A percentile compares a stretch with the other conserved stretches of the same genome.
phyloP scores from a whole-genome alignment of 2,797 vertebrate genomes.

The Natrix natrix region DNA sequence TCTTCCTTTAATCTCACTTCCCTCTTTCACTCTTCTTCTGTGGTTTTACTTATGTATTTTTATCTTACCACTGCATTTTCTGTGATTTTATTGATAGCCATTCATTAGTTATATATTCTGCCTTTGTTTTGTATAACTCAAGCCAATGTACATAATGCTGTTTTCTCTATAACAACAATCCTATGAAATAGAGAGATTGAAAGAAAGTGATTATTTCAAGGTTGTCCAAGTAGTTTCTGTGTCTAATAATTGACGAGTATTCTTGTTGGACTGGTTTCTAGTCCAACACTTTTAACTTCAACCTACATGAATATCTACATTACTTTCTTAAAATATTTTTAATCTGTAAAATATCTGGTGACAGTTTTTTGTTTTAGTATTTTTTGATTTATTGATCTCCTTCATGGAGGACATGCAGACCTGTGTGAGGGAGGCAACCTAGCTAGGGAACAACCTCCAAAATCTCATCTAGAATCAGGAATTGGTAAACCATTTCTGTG shows the following conservation, averaged over 20 bases:
- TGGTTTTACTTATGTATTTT: background rate
- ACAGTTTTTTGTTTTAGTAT: background rate
- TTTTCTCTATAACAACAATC: background rate
- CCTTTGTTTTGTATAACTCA: background rate
- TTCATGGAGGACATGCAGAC: background rate
- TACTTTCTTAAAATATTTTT: background rate
- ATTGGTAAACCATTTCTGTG: background rate
- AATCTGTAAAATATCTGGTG: background rate
- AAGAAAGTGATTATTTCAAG: background rate
- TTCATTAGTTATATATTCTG: background rate
- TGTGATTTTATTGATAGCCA: background rate
- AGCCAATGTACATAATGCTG: background rate
- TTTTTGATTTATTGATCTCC: background rate
- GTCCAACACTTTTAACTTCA: background rate
- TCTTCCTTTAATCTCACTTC: background rate
- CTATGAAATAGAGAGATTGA: background rate
- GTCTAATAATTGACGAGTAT: background rate
- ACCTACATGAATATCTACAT: background rate
- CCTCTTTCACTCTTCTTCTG: background rate
- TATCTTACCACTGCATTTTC: background rate
- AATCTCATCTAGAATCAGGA: background rate
- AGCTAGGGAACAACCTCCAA: background rate
- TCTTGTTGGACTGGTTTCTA: background rate
- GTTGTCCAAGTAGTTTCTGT: background rate
- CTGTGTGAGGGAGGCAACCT: background rate